Percentiles rank a stretch among this genome's conserved stretches.
These are phyloP conservation scores for Telmatherina bonti DNA, from an alignment of 2,797 vertebrate species.

Conservation along the genomic window DNA sequence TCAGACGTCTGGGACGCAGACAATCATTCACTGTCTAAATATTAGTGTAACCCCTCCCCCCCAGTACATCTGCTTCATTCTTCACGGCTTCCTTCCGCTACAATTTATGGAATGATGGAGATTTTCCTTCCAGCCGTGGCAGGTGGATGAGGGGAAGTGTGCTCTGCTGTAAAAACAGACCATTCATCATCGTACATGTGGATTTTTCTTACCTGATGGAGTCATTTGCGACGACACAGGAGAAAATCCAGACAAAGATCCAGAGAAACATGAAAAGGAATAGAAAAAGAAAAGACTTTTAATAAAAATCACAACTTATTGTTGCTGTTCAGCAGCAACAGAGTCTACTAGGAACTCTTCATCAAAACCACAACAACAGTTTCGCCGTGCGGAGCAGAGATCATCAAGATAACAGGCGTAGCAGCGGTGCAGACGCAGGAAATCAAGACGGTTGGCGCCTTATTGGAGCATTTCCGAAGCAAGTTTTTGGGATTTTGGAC, in stretches of 20 bases:
- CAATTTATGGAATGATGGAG: conserved; percentile 34
- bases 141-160: conserved; percentile 13
- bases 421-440: no score
- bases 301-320: neutral
- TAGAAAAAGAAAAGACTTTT: neutral
- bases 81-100: conserved; percentile 42
- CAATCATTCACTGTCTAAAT: conserved; percentile 45
- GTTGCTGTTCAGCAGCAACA: neutral
- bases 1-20: conserved; percentile 49
- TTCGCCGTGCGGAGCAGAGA: no score
- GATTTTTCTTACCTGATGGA: conserved; percentile 62
- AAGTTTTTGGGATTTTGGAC: neutral
- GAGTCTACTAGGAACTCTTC: no score
- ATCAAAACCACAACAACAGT: no score
- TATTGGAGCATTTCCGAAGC: no score
- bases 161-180: conserved; percentile 13
- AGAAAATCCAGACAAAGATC: neutral
- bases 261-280: neutral
- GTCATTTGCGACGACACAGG: conserved; percentile 4
- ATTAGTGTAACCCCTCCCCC: conserved; percentile 48
- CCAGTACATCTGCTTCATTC: conserved; percentile 45
- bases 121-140: conserved; percentile 27
- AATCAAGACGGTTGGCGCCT: no score
- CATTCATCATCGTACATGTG: conserved; percentile 17
- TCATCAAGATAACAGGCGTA: no score